Evolutionary conservation across 1,140 invertebrate species (phyloP).

Genomic region (Lineus longissimus): DNA sequence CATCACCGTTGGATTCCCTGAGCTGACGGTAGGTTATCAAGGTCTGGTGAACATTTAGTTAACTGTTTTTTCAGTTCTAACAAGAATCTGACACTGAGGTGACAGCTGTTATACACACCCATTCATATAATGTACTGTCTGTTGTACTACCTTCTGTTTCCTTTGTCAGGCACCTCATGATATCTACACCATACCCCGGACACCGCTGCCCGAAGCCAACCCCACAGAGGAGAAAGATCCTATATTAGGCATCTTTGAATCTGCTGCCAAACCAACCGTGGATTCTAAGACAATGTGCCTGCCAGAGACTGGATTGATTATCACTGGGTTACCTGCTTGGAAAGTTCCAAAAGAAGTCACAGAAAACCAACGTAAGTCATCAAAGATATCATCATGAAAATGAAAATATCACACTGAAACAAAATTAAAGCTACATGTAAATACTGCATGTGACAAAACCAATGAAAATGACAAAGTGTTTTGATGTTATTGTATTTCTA

Average conservation of each 20-base stretch:
- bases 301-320: constrained; percentile 52
- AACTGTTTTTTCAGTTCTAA: too few species aligned
- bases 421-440: too few species aligned
- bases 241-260: neutral
- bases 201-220: too few species aligned
- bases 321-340: constrained; percentile 51
- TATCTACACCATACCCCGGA: neutral
- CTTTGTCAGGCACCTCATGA: neutral
- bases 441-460: too few species aligned
- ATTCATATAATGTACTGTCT: too few species aligned
- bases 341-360: constrained; percentile 47
- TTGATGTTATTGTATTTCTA: too few species aligned
- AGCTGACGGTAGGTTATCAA: constrained; percentile 37
- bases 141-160: neutral
- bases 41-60: constrained; percentile 34
- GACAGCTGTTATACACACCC: too few species aligned
- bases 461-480: too few species aligned
- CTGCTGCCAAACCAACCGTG: neutral
- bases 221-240: neutral
- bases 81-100: too few species aligned
- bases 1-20: constrained; percentile 60
- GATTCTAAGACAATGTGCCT: constrained; percentile 41
- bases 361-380: neutral
- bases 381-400: too few species aligned
- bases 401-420: too few species aligned